Evolutionary conservation across 2,797 vertebrate genomes (phyloP).

Genomic region (Enteromius unitaeniatus): DNA sequence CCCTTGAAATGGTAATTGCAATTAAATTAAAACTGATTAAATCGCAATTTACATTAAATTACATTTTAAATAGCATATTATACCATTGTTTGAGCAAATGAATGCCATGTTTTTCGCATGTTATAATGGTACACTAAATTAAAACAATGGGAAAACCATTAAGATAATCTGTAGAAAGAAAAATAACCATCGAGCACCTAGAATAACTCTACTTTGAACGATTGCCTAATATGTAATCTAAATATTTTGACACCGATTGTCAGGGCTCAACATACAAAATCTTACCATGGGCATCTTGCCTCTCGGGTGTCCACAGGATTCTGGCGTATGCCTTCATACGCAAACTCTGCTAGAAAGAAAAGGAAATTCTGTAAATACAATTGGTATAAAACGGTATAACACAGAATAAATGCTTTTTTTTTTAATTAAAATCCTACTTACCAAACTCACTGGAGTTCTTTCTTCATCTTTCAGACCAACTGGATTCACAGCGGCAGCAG

Average conservation of each 20-base stretch:
- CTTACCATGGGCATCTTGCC: slow-evolving; percentile 13
- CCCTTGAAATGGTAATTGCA: background rate
- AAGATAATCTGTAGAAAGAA: background rate
- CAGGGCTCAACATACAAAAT: background rate
- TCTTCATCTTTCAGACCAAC: slow-evolving; percentile 21
- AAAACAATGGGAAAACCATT: background rate
- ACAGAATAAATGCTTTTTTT: background rate
- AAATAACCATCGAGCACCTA: background rate
- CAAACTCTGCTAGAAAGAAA: background rate
- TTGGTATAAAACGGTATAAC: background rate
- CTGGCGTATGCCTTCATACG: background rate
- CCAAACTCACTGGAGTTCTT: slow-evolving; percentile 18
- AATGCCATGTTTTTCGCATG: background rate
- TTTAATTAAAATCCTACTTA: background rate
- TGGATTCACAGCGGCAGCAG: slow-evolving; percentile 16
- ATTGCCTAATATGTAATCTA: background rate
- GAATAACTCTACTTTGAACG: background rate
- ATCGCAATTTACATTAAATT: background rate
- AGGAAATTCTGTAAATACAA: background rate
- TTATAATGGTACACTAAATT: background rate
- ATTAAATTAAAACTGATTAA: background rate
- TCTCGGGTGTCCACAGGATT: background rate
- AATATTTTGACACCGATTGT: background rate
- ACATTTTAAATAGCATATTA: background rate
- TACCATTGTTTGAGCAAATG: background rate